phyloP scores from a whole-genome alignment of 2,888 invertebrate genomes.

The Aphrophora alni region DNA sequence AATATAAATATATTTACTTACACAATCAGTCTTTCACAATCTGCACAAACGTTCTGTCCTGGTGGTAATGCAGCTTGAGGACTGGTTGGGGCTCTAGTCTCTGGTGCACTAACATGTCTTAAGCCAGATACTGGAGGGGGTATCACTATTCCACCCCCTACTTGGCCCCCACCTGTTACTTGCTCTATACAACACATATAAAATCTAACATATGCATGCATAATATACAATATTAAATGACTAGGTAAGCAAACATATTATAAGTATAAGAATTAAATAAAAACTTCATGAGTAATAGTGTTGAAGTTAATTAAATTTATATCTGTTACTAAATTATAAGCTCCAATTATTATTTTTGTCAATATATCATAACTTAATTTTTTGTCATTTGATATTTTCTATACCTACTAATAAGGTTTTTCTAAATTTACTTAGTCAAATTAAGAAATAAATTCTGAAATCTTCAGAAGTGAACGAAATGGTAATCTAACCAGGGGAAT shows the following conservation, averaged over 20 bases:
- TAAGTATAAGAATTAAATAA: too few relatives aligned
- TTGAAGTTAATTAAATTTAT: too few relatives aligned
- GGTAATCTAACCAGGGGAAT: too few relatives aligned
- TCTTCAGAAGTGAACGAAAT: too few relatives aligned
- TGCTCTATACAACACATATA: constrained; percentile 28
- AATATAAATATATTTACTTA: constrained; percentile 66
- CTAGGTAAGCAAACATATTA: neutral
- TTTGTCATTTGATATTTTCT: too few relatives aligned
- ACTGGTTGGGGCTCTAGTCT: constrained; percentile 62
- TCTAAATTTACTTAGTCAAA: too few relatives aligned
- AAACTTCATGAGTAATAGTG: too few relatives aligned
- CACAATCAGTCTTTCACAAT: constrained; percentile 97
- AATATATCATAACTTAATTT: too few relatives aligned
- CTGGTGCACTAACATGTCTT: constrained; percentile 78
- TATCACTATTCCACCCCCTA: constrained; percentile 15
- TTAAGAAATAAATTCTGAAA: too few relatives aligned
- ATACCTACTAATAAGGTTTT: too few relatives aligned
- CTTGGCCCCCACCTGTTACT: constrained; percentile 17
- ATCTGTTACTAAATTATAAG: too few relatives aligned
- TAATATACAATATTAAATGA: neutral
- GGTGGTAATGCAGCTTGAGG: constrained; percentile 65
- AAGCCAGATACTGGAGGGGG: constrained; percentile 60
- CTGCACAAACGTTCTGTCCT: constrained; percentile 94
- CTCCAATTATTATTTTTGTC: too few relatives aligned
- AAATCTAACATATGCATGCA: constrained; percentile 18